Evolutionary conservation across 2,888 invertebrate species (phyloP), one percentile per base, ranked within the genome.

Genomic region (Emmelina monodactyla): DNA sequence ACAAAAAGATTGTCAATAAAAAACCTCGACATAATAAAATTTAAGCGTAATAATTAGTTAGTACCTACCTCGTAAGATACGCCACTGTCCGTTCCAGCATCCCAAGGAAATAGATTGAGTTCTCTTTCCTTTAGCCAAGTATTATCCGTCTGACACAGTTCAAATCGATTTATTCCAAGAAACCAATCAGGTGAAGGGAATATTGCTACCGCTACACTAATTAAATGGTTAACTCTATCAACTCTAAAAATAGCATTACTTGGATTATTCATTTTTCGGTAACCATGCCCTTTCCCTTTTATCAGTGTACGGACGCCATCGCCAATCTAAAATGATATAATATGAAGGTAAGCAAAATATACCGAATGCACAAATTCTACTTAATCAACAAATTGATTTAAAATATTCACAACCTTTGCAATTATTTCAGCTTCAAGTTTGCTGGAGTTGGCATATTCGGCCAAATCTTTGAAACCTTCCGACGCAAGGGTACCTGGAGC

Each of bases 31-130:
- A 19, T 22, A 22, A 31, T 1, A 34, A 19, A 37, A n/a, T 9
- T 15, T 22, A 3, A 6, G 15, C 10, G 14, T 12, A 14, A 7
- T 16, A 11, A n/a, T 19, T 6, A 6, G 9, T 6, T 19, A 6
- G 9, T 16, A 54, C 53, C 62, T 60, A 91, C 92, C 87, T 91
- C 89, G 58, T 97, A 98, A 2, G 91, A 89, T 3, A 95, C 86
- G 1, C 98, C 98, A 52, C 86, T 85, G 54, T 97, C 97, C 2
- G 97, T 97, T 1, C 98, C 98, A 25, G 96, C 96, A 70, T 99
- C 98, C 84, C 92, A 96, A 0, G 97, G 97, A 59, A 87, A 94
- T 12, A 99, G 79, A 66, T 96, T 92, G 16, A 97, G 82, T 33
- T 87, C 87, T 46, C 91, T 75, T 40, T 90, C 86, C 37, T 88